A percentile compares a stretch with the other conserved stretches of the same genome.
These are phyloP conservation scores for Autographa pulchrina DNA, from an alignment of 2,888 invertebrate genomes.

Conservation along the genomic window DNA sequence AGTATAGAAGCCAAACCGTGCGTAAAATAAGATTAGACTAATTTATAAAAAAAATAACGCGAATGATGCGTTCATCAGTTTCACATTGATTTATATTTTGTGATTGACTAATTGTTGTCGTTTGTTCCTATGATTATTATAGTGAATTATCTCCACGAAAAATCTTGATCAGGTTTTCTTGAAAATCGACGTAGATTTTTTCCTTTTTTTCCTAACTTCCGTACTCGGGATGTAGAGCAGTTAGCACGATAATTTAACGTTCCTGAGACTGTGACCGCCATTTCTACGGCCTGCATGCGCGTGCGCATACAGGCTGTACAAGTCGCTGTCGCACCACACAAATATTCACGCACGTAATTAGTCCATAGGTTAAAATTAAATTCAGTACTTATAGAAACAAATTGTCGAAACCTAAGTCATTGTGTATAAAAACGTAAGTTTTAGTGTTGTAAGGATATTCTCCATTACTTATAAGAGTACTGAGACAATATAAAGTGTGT, in stretches of 20 bases:
- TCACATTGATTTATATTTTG: slow-evolving; percentile 83
- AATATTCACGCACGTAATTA: slow-evolving; percentile 84
- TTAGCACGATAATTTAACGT: slow-evolving; percentile 75
- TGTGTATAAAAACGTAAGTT: slow-evolving; percentile 89
- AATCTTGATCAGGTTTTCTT: slow-evolving; percentile 88
- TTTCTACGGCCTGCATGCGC: slow-evolving; percentile 59
- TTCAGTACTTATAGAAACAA: slow-evolving; percentile 89
- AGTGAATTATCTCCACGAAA: slow-evolving; percentile 76
- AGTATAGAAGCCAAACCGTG: slow-evolving; percentile 87
- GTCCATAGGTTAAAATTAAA: slow-evolving; percentile 83
- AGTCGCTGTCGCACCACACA: slow-evolving; percentile 68
- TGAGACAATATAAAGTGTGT: slow-evolving; percentile 82
- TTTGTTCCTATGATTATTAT: slow-evolving; percentile 88
- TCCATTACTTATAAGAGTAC: slow-evolving; percentile 87
- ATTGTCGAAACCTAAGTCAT: slow-evolving; percentile 90
- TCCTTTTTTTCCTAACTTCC: slow-evolving; percentile 68
- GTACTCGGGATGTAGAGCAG: slow-evolving; percentile 74
- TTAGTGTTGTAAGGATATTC: slow-evolving; percentile 86
- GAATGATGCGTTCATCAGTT: slow-evolving; percentile 83
- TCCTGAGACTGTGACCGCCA: slow-evolving; percentile 72
- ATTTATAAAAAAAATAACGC: slow-evolving; percentile 77
- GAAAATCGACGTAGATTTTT: slow-evolving; percentile 88
- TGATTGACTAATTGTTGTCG: slow-evolving; percentile 88
- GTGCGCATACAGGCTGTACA: slow-evolving; percentile 59
- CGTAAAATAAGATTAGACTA: slow-evolving; percentile 79